These are phyloP conservation scores for Chironomus tentans DNA, from an alignment of 2,888 invertebrate species.

Conservation along the genomic window DNA sequence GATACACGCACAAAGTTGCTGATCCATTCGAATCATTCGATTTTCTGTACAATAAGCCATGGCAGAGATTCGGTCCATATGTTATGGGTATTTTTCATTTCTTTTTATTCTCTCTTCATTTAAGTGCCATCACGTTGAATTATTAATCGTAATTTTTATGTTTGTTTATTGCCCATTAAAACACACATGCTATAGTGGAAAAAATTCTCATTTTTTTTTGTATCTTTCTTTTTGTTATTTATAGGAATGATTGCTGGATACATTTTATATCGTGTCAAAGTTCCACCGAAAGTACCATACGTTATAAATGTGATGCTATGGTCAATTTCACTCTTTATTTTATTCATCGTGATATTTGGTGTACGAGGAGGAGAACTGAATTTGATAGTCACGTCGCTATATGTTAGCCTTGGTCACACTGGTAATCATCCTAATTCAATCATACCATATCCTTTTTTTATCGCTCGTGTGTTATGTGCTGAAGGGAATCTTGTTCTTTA, in stretches of 20 bases:
- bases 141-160: background rate
- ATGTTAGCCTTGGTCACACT: conserved; percentile 64
- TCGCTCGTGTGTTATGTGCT: background rate
- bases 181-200: background rate
- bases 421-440: conserved; percentile 38
- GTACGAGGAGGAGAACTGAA: conserved; percentile 57
- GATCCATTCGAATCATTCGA: conserved; percentile 77
- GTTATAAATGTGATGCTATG: conserved; percentile 51
- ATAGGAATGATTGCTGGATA: conserved; percentile 62
- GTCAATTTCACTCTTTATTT: conserved; percentile 50
- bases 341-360: conserved; percentile 57
- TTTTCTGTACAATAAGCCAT: conserved; percentile 74
- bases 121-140: background rate
- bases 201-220: background rate
- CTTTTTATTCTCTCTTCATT: too few species aligned
- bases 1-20: conserved; percentile 65
- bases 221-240: background rate
- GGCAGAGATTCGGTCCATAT: conserved; percentile 73
- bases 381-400: conserved; percentile 59
- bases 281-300: conserved; percentile 51
- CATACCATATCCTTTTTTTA: background rate
- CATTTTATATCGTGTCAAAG: conserved; percentile 57
- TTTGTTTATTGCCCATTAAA: background rate
- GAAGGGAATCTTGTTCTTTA: too few species aligned
- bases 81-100: conserved; percentile 57